phyloP scores from a whole-genome alignment of 2,113 vertebrate genomes.

The Cettia cetti region DNA sequence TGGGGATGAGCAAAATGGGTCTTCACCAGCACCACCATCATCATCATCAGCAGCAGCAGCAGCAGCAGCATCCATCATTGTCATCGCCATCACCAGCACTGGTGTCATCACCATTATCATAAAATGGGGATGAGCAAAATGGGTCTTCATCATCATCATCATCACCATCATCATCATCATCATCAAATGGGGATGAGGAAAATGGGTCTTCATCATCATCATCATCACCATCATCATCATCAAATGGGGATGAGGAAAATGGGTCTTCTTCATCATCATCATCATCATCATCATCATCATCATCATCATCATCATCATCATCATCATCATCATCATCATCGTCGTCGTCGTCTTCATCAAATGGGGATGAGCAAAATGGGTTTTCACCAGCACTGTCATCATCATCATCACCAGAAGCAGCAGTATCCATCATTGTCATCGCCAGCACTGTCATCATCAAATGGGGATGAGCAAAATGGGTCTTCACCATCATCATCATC shows the following conservation, averaged over 20 bases:
- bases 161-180: too few relatives aligned
- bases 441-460: not conserved
- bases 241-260: too few relatives aligned
- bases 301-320: too few relatives aligned
- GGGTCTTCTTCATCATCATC: too few relatives aligned
- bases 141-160: not conserved
- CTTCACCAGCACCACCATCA: too few relatives aligned
- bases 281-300: not conserved
- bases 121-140: not conserved
- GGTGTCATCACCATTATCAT: not conserved
- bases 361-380: not conserved
- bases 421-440: too few relatives aligned
- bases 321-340: not conserved
- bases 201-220: not conserved
- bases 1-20: too few relatives aligned
- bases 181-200: too few relatives aligned
- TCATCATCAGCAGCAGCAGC: too few relatives aligned
- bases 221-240: not conserved
- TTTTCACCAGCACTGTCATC: too few relatives aligned
- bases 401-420: not conserved
- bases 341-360: not conserved
- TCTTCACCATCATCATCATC: not conserved
- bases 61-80: too few relatives aligned
- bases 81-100: too few relatives aligned
- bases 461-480: not conserved